phyloP scores from a whole-genome alignment of 2,888 invertebrate genomes.

The Eustalomyia histrio region DNA sequence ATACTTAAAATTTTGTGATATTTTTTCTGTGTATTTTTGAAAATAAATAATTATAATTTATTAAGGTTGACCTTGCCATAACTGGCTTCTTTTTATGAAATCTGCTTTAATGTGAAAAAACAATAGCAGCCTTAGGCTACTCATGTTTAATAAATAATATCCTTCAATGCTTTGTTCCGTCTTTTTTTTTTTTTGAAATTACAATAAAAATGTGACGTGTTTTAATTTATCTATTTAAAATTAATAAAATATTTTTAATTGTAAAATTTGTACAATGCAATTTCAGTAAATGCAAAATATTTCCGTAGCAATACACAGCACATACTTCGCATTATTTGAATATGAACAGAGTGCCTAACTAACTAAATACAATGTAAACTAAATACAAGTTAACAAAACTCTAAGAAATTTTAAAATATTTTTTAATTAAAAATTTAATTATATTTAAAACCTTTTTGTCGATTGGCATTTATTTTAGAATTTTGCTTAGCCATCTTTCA shows the following conservation, averaged over 20 bases:
- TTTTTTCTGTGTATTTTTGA: too few relatives aligned
- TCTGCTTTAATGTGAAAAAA: background rate
- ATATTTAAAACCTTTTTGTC: too few relatives aligned
- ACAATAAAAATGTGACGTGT: constrained; percentile 11
- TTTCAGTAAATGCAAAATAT: background rate
- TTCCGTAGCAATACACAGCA: too few relatives aligned
- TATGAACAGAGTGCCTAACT: too few relatives aligned
- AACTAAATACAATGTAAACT: too few relatives aligned
- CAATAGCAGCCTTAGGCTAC: background rate
- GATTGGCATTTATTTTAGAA: too few relatives aligned
- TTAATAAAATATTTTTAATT: constrained; percentile 10
- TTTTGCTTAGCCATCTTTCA: too few relatives aligned
- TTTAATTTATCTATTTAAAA: constrained; percentile 18
- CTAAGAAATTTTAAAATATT: too few relatives aligned
- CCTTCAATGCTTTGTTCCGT: background rate
- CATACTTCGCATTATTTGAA: too few relatives aligned
- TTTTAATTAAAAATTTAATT: too few relatives aligned
- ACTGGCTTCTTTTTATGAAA: background rate
- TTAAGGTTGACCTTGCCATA: background rate
- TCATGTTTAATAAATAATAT: background rate
- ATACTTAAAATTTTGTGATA: too few relatives aligned
- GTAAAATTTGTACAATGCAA: background rate
- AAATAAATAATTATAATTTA: background rate
- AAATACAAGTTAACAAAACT: too few relatives aligned
- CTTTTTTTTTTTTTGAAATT: background rate